Base-by-base conservation (phyloP, 2,797 vertebrate species). In the Hoplostethus atlanticus region DNA sequence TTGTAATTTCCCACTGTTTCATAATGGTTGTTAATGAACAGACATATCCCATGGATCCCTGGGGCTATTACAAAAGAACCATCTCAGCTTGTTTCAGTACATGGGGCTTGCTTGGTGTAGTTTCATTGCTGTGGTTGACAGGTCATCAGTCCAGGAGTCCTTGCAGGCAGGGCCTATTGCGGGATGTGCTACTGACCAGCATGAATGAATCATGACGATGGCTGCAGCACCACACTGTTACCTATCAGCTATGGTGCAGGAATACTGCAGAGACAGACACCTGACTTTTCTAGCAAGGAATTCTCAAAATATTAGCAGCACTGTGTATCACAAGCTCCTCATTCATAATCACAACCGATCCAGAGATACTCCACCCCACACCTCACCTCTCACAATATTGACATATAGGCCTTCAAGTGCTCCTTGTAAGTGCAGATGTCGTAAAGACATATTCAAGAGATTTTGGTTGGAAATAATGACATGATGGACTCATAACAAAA, bases 21-120 rank as follows among this genome's bases (percentile, higher is more conserved):
- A 40, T 60, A 60, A 31, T 57, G 36, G 62, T 53, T 56, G 72
- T 64, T 87, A 84, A 81, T 77, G 64, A 83, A 55, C 21, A 74
- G 67, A 71, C 40, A 52, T 57, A 36, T 77, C 75, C 12, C 1
- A 25, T n/a, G 75, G 54, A 69, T 58, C 48, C 54, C 61, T 68
- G 69, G 48, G 62, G 68, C 58, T 58, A 83, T 58, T 59, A 68
- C 67, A 75, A 71, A 82, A 72, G 68, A 84, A 75, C 68, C 76
- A 10, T 63, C 40, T 0, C 21, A 15, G 34, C 55, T 30, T 61
- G 38, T 50, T 63, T 52, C 6, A 12, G 34, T 15, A 3, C 57
- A 6, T 16, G 5, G 61, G 6, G 44, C 4, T 60, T 67, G 51
- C 61, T 12, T 48, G 25, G 34, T 69, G 53, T 15, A 34, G 17